phyloP scores from a whole-genome alignment of 2,888 invertebrate species.

The Agonopterix subpropinquella region DNA sequence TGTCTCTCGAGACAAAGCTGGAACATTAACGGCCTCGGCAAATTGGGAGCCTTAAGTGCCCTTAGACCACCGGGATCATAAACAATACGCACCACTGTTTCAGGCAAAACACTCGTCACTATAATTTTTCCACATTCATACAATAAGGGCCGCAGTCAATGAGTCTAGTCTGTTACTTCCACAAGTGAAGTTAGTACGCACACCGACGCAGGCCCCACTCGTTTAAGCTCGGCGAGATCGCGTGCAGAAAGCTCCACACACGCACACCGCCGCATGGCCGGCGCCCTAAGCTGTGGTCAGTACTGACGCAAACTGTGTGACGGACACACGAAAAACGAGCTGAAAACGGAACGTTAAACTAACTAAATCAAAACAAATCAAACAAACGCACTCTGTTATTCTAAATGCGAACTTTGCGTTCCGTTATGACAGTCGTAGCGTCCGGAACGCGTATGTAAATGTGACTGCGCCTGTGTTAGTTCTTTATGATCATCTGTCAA shows the following conservation, averaged over 20 bases:
- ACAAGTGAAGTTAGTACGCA: conserved; percentile 62
- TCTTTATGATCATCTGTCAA: conserved; percentile 71
- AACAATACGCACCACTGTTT: conserved; percentile 64
- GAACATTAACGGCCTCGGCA: conserved; percentile 57
- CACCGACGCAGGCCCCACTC: conserved; percentile 62
- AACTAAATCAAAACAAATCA: conserved; percentile 43
- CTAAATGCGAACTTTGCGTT: conserved; percentile 23
- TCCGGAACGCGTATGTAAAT: conserved; percentile 56
- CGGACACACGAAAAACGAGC: conserved; percentile 75
- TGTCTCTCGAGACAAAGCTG: conserved; percentile 55
- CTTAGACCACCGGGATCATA: conserved; percentile 43
- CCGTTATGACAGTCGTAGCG: conserved; percentile 28
- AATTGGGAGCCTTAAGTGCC: conserved; percentile 70
- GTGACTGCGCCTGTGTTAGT: conserved; percentile 58
- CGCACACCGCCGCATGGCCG: conserved; percentile 65
- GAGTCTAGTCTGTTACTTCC: conserved; percentile 72
- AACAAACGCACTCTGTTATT: conserved; percentile 16
- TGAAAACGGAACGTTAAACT: conserved; percentile 67
- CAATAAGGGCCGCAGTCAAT: conserved; percentile 75
- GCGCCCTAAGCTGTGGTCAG: conserved; percentile 76
- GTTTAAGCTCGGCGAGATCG: conserved; percentile 65
- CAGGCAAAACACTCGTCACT: conserved; percentile 70
- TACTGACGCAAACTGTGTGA: conserved; percentile 74
- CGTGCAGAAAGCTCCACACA: conserved; percentile 74
- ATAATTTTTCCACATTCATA: conserved; percentile 76